Base-by-base conservation (phyloP, 2,797 vertebrate species). In the Sebastiscus albofasciatus region DNA sequence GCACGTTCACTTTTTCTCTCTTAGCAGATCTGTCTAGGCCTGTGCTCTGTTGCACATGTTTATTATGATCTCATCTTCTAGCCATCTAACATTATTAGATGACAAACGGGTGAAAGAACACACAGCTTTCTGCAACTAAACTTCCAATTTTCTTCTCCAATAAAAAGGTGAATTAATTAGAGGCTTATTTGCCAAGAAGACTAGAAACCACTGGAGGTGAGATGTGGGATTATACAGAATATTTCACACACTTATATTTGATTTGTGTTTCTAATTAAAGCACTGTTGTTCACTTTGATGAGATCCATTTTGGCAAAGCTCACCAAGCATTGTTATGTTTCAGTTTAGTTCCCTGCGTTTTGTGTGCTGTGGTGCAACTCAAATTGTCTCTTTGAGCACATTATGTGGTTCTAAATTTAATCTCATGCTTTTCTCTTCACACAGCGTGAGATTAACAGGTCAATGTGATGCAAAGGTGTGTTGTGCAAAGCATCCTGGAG, bases 401-500 rank as follows among this genome's bases (percentile, higher is more conserved):
- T 52, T 11, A 24, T 20, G 9, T 0, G n/a, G 26, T 26, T 65
- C 39, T 7, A 59, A 26, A 9, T 74, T 52, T 64, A 67, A 67
- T 81, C 66, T 59, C n/a, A 9, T 20, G 22, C 8, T 68, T 29
- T 24, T 72, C 42, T 4, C 71, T 49, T 27, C 3, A 52, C 33
- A 65, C 60, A 20, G 13, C 26, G 12, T 65, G 18, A 60, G 18
- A 64, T 36, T 55, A 67, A 62, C 10, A 70, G 46, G 39, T 42
- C 60, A 65, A 5, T 72, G 67, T 77, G 69, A 79, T 70, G 67
- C 54, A 46, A 55, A 66, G 52, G 20, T 80, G 33, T 58, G 69
- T 33, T 70, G 24, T 67, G 62, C 64, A 71, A 70, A 70, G 66
- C 24, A 55, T 36, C 22, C 24, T 26, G 2, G 26, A 34, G 46